Evolutionary conservation across 53 echinoderm and acorn worm genomes (phyloP).

Genomic region (Astropecten irregularis): DNA sequence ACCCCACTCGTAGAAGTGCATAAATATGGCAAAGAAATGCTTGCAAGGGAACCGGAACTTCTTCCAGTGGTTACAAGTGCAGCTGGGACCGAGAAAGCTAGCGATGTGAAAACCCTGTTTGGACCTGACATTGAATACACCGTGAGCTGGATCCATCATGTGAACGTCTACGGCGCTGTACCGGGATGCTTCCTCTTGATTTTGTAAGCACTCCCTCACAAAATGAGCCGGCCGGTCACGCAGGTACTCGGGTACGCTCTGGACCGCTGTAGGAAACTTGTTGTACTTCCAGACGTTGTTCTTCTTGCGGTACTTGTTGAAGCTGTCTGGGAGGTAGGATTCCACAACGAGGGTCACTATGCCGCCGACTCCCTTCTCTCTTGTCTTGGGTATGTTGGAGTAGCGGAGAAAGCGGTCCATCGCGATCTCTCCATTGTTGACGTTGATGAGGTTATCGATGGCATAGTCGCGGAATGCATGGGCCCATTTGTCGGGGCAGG

Average conservation of each 20-base stretch:
- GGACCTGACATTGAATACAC: conserved; percentile 24
- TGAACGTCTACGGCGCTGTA: conserved; percentile 1
- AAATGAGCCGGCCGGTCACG: conserved; percentile 53
- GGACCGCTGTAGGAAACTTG: conserved; percentile 24
- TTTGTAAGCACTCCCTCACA: conserved; percentile 44
- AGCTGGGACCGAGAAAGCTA: conserved; percentile 47
- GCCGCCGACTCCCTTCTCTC: conserved; percentile 36
- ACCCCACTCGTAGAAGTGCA: conserved; percentile 39
- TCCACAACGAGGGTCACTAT: conserved; percentile 41
- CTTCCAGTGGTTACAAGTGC: conserved; percentile 43
- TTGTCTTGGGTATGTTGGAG: conserved; percentile 21
- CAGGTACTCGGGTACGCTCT: conserved; percentile 40
- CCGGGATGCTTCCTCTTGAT: conserved; percentile 11
- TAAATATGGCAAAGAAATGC: conserved; percentile 53
- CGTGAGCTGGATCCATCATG: conserved; percentile 24
- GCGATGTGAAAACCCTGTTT: conserved; percentile 42
- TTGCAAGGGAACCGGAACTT: conserved; percentile 52
- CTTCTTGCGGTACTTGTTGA: conserved; percentile 45
- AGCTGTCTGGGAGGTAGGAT: conserved; percentile 50
- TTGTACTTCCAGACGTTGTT: conserved; percentile 44
- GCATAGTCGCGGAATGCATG: conserved; percentile 35
- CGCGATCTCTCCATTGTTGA: conserved; percentile 52
- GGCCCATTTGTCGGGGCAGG: conserved; percentile 45
- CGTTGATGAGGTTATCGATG: conserved; percentile 54
- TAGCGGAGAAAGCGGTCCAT: conserved; percentile 36